Evolutionary conservation across 2,113 vertebrate species (phyloP), one percentile per base, ranked within the genome.

Genomic region (Ammospiza nelsoni): DNA sequence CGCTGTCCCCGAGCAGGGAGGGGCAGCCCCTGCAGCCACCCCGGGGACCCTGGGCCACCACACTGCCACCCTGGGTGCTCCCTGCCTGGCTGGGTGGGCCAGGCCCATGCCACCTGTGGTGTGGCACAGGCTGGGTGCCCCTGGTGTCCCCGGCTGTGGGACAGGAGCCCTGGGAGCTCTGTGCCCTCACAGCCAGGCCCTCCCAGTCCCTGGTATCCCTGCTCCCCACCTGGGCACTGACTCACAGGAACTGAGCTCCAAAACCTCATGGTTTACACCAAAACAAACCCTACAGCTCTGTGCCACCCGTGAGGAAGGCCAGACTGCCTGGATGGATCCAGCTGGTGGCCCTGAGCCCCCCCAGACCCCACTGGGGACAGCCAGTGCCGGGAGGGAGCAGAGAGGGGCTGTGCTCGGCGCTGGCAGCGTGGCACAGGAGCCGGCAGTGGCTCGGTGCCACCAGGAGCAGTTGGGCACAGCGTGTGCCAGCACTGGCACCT

Each of bases 1-100:
- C 0, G 0, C 25, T 0, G 2, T 22, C 27, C 49, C 67, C 0
- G 0, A 1, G 8, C 37, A 44, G 37, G 18, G 43, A 71, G 19
- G 52, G 24, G 2, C 22, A 39, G 31, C 46, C 48, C 39, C 52
- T 2, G 3, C 0, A 2, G 66, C 43, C 41, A 27, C 51, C 51
- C 10, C 0, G 2, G 20, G 74, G 63, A 73, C 23, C 20, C 21
- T 1, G 12, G 43, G 78, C 21, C 59, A 52, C 55, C 59, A 15
- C 31, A 3, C 16, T 24, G 69, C 27, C 18, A 10, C 23, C 9
- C 5, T 1, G 2, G n/a, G 21, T 2, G 2, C 37, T 29, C 27
- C 37, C 14, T 54, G 31, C 14, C 48, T 5, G 37, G n/a, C 73
- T 86, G 59, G 62, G 72, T 31, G 69, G 0, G 6, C 10, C 67